Percentiles rank a stretch among this genome's conserved stretches.
phyloP scores from a whole-genome alignment of 37 sponge, comb jelly and placozoan genomes.

The Oopsacas minuta region DNA sequence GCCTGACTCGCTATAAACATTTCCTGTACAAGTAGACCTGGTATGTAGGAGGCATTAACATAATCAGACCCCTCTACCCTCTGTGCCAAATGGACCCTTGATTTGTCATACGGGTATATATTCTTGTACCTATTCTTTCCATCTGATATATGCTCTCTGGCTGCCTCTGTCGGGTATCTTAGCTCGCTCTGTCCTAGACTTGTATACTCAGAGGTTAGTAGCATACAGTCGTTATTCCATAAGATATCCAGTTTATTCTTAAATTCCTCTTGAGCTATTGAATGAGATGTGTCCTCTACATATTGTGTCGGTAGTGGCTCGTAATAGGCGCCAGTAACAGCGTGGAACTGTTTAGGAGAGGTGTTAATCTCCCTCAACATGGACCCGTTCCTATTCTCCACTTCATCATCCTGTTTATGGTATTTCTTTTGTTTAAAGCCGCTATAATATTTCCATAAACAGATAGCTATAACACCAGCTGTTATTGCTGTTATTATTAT shows the following conservation, averaged over 20 bases:
- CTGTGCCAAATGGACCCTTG: neutral
- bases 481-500: neutral
- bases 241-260: neutral
- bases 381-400: neutral
- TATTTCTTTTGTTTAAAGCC: neutral
- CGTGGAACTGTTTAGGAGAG: neutral
- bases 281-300: neutral
- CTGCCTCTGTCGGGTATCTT: neutral
- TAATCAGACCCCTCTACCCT: neutral
- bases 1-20: neutral
- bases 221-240: neutral
- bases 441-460: neutral
- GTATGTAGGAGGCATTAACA: neutral
- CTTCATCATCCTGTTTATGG: neutral
- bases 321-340: neutral
- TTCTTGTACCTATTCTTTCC: constrained; percentile 9
- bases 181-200: neutral
- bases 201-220: neutral
- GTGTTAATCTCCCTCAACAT: neutral
- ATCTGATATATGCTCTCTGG: neutral
- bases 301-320: neutral
- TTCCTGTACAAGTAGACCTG: neutral
- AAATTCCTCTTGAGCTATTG: neutral
- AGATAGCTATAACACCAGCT: neutral
- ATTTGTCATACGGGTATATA: neutral